These are phyloP conservation scores for Pycnonotus jocosus DNA, from an alignment of 2,113 vertebrate genomes.

Conservation along the genomic window DNA sequence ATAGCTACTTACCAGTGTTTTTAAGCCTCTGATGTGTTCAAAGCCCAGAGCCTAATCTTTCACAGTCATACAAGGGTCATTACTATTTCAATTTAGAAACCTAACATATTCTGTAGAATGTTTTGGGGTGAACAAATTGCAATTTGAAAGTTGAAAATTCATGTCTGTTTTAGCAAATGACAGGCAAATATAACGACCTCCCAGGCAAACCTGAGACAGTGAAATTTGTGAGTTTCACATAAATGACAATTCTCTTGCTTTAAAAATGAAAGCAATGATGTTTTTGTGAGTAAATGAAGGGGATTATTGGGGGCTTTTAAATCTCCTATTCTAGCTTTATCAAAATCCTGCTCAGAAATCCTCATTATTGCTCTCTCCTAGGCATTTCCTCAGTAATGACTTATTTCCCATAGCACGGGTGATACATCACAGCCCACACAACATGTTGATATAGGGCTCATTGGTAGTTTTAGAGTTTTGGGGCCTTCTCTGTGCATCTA, in stretches of 20 bases:
- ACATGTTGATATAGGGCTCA: rapidly evolving
- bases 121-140: conserved; percentile 5
- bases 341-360: conserved; percentile 55
- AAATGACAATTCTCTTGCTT: conserved; percentile 31
- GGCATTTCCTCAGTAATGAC: background rate
- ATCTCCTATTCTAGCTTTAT: conserved; percentile 8
- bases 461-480: background rate
- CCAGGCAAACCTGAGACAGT: conserved; percentile 26
- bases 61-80: background rate
- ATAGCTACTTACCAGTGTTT: background rate
- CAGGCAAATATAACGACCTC: background rate
- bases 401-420: conserved; percentile 18
- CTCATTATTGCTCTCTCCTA: background rate
- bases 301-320: background rate
- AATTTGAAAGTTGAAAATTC: conserved; percentile 7
- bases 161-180: background rate
- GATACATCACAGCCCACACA: background rate
- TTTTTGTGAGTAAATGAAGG: conserved; percentile 34
- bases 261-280: conserved; percentile 41
- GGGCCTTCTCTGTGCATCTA: background rate
- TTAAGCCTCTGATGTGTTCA: background rate
- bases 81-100: background rate
- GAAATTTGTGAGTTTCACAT: conserved; percentile 22
- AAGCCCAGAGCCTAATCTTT: background rate
- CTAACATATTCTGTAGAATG: background rate